phyloP scores from a whole-genome alignment of 1,140 invertebrate genomes.

The silkworm (Bombyx mori) region ASM3026992v2 NC_085119.1:15715501-15716000 shows the following conservation, averaged over 20 bases:
- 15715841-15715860: background rate
- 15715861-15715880: background rate
- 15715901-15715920: slow-evolving; percentile 3
- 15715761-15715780: too few relatives aligned
- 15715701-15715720: too few relatives aligned
- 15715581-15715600: too few relatives aligned
- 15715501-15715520: too few relatives aligned
- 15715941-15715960: background rate
- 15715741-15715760: too few relatives aligned
- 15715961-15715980: too few relatives aligned
- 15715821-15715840: background rate
- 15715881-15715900: background rate
- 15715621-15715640: slow-evolving; percentile 1
- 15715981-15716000: too few relatives aligned
- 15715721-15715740: background rate
- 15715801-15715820: background rate
- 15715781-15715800: too few relatives aligned
- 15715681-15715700: slow-evolving; percentile 5
- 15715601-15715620: slow-evolving; percentile 1
- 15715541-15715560: too few relatives aligned
- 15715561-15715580: too few relatives aligned
- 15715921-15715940: background rate
- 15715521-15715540: too few relatives aligned
- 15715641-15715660: slow-evolving; percentile 4
- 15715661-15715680: slow-evolving; percentile 3